Base-by-base conservation (phyloP, 2,113 vertebrate species). In the Albula goreensis region DNA sequence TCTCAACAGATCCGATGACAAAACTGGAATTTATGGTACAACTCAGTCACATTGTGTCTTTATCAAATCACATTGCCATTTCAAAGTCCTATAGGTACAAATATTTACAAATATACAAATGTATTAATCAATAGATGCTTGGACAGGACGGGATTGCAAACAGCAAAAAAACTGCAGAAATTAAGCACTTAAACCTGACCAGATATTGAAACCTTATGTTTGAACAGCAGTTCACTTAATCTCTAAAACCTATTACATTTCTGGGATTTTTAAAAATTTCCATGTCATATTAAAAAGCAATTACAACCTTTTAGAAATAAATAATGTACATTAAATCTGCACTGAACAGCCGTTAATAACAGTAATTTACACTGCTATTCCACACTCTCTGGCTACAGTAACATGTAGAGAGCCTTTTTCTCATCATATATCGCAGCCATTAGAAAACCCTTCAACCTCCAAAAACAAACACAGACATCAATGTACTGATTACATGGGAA, bases 401-500 rank as follows among this genome's bases (percentile, higher is more conserved):
- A 74, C 50, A 63, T 81, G 86, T 48, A 31, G 53, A 77, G 25
- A 11, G 83, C 84, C 74, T 81, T 74, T 84, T 88, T 88, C 85
- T 83, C 51, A 81, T 86, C 48, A 82, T 66, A 51, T 84, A 82
- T 83, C 31, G 50, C 49, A 84, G 81, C 81, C 48, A 81, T 5
- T 70, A 80, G 19, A 77, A 81, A 85, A 85, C 79, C 25, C 52
- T 56, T 50, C 57, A 83, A 60, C 25, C 85, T 57, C 52, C 83
- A 86, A 91, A 41, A 88, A 52, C 56, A 89, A 89, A 90, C 83
- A 89, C 79, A n/a, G 56, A 49, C 2, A 63, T 22, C 12, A 82
- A 88, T 85, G 81, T 87, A 85, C 84, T 85, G 87, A 90, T 89
- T 90, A 85, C 86, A 83, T 53, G 83, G 88, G 88, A 92, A 91